Evolutionary conservation across 2,888 invertebrate species (phyloP).

Genomic region (Yponomeuta sedellus): DNA sequence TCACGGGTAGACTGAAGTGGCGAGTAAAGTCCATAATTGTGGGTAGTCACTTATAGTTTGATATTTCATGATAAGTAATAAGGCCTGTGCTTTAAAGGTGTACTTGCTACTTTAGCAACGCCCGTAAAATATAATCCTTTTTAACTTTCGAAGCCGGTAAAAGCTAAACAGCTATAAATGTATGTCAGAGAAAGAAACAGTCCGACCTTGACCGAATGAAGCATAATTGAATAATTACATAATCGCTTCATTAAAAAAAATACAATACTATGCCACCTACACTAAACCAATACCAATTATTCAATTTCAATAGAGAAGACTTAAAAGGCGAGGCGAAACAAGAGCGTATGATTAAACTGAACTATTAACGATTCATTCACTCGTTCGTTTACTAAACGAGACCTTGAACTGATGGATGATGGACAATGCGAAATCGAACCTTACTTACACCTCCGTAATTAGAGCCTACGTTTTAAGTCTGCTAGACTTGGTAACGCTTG

Average conservation of each 20-base stretch:
- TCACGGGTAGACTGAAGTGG: too few relatives aligned
- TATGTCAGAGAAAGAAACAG: background rate
- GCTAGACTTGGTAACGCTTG: background rate
- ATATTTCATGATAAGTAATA: too few relatives aligned
- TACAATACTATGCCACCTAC: slow-evolving; percentile 2
- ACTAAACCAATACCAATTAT: slow-evolving; percentile 1
- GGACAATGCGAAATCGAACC: slow-evolving; percentile 36
- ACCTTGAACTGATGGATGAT: slow-evolving; percentile 33
- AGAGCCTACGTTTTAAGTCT: slow-evolving; percentile 32
- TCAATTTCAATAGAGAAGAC: slow-evolving; percentile 10
- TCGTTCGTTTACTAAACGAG: slow-evolving; percentile 29
- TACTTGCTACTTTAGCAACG: too few relatives aligned
- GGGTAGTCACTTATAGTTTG: too few relatives aligned
- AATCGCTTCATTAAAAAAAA: slow-evolving; percentile 4
- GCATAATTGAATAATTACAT: background rate
- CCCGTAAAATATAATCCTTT: background rate
- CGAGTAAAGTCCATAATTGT: too few relatives aligned
- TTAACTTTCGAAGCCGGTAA: background rate
- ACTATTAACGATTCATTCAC: slow-evolving; percentile 19
- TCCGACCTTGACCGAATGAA: background rate
- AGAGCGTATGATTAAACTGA: slow-evolving; percentile 30
- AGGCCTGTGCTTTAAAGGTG: too few relatives aligned
- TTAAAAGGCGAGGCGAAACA: slow-evolving; percentile 24
- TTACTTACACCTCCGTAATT: slow-evolving; percentile 35
- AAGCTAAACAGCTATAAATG: background rate